Conservation (phyloP, 2,113 vertebrate genomes). For the Lasiurus cinereus region DNA sequence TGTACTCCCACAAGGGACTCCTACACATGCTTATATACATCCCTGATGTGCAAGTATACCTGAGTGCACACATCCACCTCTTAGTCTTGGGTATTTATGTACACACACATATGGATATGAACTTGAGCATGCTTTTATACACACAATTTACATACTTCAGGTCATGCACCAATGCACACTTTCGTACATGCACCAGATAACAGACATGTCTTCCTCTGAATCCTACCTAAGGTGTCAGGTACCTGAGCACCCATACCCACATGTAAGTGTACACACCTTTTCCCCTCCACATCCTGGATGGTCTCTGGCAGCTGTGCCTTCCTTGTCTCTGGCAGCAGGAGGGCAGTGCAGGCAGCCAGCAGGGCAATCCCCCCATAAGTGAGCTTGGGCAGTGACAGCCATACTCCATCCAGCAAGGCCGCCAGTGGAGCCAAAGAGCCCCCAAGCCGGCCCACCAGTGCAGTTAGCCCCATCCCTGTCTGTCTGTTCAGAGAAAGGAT, state of each 20-base stretch:
- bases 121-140: neutral
- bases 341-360: slow-evolving; percentile 81
- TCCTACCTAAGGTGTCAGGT: neutral
- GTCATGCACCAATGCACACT: neutral
- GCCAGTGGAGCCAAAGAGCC: slow-evolving; percentile 90
- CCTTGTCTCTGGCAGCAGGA: slow-evolving; percentile 89
- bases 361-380: slow-evolving; percentile 84
- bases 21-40: neutral
- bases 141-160: neutral
- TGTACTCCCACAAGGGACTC: neutral
- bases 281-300: slow-evolving; percentile 89
- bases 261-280: slow-evolving; percentile 83
- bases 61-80: neutral
- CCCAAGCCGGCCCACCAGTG: slow-evolving; percentile 89
- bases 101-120: neutral
- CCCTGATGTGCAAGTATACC: neutral
- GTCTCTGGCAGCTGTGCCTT: slow-evolving; percentile 89
- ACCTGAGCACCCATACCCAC: neutral
- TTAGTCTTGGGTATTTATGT: neutral
- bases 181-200: neutral
- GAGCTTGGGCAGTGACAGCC: slow-evolving; percentile 88
- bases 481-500: slow-evolving; percentile 85
- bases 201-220: neutral
- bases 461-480: slow-evolving; percentile 90
- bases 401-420: slow-evolving; percentile 88